Conservation (phyloP, 2,113 vertebrate species). For the human (Homo sapiens) region GRCh38 chr2:159501501-159502000, state of each 20-base stretch:
- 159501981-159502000: not conserved
- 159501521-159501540: constrained; percentile 4
- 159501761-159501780: not conserved
- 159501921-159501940: not conserved
- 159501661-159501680: not conserved
- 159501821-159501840: not conserved
- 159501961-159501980: constrained; percentile 3
- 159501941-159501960: not conserved
- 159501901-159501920: not conserved
- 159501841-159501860: not conserved
- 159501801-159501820: not conserved
- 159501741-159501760: not conserved
- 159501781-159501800: not conserved
- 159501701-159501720: constrained; percentile 29
- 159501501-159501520: constrained; percentile 4
- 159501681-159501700: not conserved
- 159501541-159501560: constrained; percentile 19
- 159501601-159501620: not conserved
- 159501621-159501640: not conserved
- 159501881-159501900: not conserved
- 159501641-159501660: not conserved
- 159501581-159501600: not conserved
- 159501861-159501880: not conserved
- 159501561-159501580: not conserved
- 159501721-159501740: constrained; percentile 38